Evolutionary conservation across 2,113 vertebrate genomes (phyloP), one percentile per base, ranked within the genome.

Genomic region (Phalacrocorax brasilianus): DNA sequence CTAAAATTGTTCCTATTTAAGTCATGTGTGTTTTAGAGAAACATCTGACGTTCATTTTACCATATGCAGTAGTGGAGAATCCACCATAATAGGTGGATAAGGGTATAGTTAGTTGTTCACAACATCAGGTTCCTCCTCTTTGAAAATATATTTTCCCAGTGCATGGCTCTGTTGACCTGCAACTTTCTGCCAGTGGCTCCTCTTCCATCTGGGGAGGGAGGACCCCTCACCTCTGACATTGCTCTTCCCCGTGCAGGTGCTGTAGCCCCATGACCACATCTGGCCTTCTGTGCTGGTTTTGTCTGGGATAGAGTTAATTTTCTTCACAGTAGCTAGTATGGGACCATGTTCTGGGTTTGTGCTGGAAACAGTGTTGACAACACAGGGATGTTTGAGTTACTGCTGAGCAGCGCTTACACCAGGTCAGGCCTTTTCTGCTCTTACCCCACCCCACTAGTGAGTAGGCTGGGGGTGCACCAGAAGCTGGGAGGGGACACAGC

Each of bases 241-340:
- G 38, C 61, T 50, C 13, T 42, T 71, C 38, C 44, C 76, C 8
- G 0, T 16, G 52, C 70, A 86, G 93, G 75, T 78, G 56, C 80
- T 47, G 40, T n/a, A 74, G 67, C 56, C 71, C 0, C 0, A 7
- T 35, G 24, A 58, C 55, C 45, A 8, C 47, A 0, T 47, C 71
- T 76, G 66, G 47, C 75, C 23, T n/a, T 59, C 33, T 59, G 58
- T 23, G 21, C 58, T 23, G 33, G 33, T 59, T n/a, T n/a, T 23
- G 33, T 33, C 33, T n/a, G 58, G 56, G 56, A 4, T 23, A 23
- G 56, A 59, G 56, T 59, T 59, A 14, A 23, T 59, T 59, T 59
- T 59, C 56, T 59, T n/a, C 33, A 59, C 3, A 9, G 33, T 3
- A n/a, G 56, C 33, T 59, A 6, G 21, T 14, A n/a, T 14, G 33